Evolutionary conservation across 2,888 invertebrate species (phyloP).

Genomic region (Drosophila anomelani): DNA sequence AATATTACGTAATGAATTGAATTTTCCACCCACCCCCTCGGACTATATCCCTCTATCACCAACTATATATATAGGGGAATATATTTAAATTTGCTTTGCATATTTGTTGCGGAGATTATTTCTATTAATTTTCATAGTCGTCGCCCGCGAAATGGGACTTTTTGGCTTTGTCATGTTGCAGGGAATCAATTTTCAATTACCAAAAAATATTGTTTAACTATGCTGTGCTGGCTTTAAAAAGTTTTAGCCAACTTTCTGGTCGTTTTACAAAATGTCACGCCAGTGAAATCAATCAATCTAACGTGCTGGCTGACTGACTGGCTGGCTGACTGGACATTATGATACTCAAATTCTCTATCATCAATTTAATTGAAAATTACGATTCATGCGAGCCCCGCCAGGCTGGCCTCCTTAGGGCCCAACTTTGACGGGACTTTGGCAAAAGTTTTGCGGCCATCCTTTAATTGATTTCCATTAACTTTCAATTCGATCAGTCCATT

Average conservation of each 20-base stretch:
- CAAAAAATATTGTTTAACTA: constrained; percentile 53
- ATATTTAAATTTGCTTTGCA: constrained; percentile 50
- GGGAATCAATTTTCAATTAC: constrained; percentile 75
- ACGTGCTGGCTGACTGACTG: constrained; percentile 2
- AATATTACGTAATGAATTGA: constrained; percentile 47
- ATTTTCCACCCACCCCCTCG: constrained; percentile 18
- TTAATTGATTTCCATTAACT: constrained; percentile 48
- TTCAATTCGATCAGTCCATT: constrained; percentile 48
- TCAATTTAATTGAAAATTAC: constrained; percentile 76
- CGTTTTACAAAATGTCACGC: constrained; percentile 73
- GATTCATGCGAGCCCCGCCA: constrained; percentile 65
- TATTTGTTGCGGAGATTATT: constrained; percentile 59
- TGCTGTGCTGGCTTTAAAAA: constrained; percentile 47
- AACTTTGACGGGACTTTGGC: constrained; percentile 15
- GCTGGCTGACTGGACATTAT: constrained; percentile 17
- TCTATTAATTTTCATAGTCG: constrained; percentile 62
- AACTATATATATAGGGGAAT: neutral
- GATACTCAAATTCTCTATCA: constrained; percentile 43
- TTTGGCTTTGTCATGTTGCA: constrained; percentile 43
- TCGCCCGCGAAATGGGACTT: constrained; percentile 6
- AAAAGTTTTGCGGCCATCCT: constrained; percentile 34
- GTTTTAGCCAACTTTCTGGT: constrained; percentile 36
- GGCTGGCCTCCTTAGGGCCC: constrained; percentile 11
- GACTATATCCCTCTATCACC: neutral
- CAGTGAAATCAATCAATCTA: constrained; percentile 71